Conservation (phyloP, 1,140 invertebrate genomes). For the Drosophila pachea region DNA sequence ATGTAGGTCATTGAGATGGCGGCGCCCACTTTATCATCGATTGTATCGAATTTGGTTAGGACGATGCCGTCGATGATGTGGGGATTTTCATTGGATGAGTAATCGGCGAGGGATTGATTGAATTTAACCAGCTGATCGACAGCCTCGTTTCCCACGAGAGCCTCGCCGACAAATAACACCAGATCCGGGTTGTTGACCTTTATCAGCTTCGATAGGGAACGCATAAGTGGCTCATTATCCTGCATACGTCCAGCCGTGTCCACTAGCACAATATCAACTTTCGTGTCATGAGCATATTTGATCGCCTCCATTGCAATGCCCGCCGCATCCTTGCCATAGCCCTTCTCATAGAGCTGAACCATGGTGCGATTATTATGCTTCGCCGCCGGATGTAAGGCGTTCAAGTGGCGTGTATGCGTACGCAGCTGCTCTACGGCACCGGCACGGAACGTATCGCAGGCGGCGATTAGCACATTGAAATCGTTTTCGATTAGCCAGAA, state of each 20-base stretch:
- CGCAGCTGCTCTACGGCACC: constrained; percentile 99
- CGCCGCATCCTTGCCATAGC: constrained; percentile 98
- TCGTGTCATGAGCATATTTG: constrained; percentile 88
- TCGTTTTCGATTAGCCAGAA: constrained; percentile 99
- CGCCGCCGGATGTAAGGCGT: constrained; percentile 93
- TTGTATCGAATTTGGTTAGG: constrained; percentile 99
- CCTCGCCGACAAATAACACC: constrained; percentile 99
- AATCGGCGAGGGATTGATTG: constrained; percentile 96
- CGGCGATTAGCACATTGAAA: constrained; percentile 96
- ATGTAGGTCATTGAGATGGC: constrained; percentile 99
- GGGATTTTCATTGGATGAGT: constrained; percentile 89
- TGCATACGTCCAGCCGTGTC: constrained; percentile 99
- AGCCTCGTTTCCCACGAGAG: constrained; percentile 99
- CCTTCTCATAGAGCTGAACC: constrained; percentile 98
- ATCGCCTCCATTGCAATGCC: constrained; percentile 99
- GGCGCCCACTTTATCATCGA: constrained; percentile 99
- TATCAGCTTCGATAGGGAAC: constrained; percentile 94
- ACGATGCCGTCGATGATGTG: constrained; percentile 98
- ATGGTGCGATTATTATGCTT: constrained; percentile 86
- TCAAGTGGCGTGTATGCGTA: constrained; percentile 96
- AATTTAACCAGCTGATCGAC: constrained; percentile 99
- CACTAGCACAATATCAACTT: constrained; percentile 94
- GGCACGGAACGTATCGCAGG: constrained; percentile 99
- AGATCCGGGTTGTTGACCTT: constrained; percentile 96
- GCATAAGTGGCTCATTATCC: constrained; percentile 99